Evolutionary conservation across 2,113 vertebrate species (phyloP).

Genomic region (Paramisgurnus dabryanus): DNA sequence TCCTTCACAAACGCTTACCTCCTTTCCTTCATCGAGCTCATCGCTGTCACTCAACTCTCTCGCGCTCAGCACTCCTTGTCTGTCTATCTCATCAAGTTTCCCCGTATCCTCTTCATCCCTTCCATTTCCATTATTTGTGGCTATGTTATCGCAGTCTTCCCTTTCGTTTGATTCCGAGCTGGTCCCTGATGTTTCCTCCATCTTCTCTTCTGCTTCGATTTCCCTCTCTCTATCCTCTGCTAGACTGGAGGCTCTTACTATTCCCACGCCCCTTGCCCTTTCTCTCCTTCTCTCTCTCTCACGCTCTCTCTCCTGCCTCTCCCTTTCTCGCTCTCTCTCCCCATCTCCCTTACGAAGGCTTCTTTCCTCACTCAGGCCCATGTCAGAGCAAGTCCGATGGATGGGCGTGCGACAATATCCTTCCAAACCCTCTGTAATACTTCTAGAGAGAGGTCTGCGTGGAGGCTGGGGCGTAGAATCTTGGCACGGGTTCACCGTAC

Average conservation of each 20-base stretch:
- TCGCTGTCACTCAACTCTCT: conserved; percentile 44
- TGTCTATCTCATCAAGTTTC: conserved; percentile 57
- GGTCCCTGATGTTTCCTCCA: conserved; percentile 52
- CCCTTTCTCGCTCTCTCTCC: conserved; percentile 67
- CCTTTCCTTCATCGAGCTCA: conserved; percentile 60
- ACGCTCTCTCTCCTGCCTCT: conserved; percentile 59
- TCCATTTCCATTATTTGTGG: conserved; percentile 55
- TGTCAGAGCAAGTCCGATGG: conserved; percentile 87
- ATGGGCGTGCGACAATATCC: conserved; percentile 76
- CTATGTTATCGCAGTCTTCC: conserved; percentile 65
- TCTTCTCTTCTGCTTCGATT: conserved; percentile 66
- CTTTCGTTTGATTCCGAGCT: conserved; percentile 43
- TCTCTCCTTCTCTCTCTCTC: conserved; percentile 69
- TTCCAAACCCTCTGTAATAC: conserved; percentile 77
- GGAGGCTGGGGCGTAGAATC: conserved; percentile 65
- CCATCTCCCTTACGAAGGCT: conserved; percentile 72
- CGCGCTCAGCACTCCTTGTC: background rate
- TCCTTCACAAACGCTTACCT: conserved; percentile 51
- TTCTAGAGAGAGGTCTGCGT: conserved; percentile 75
- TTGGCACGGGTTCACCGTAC: conserved; percentile 59
- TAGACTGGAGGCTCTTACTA: conserved; percentile 77
- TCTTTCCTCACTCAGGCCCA: conserved; percentile 81
- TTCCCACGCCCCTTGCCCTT: conserved; percentile 69
- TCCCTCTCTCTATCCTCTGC: conserved; percentile 76
- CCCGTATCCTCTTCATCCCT: conserved; percentile 64